A percentile compares a stretch with the other conserved stretches of the same genome.
These are phyloP conservation scores for Caenorhabditis brenneri DNA, from an alignment of 1,140 invertebrate genomes.

Conservation along the genomic window DNA sequence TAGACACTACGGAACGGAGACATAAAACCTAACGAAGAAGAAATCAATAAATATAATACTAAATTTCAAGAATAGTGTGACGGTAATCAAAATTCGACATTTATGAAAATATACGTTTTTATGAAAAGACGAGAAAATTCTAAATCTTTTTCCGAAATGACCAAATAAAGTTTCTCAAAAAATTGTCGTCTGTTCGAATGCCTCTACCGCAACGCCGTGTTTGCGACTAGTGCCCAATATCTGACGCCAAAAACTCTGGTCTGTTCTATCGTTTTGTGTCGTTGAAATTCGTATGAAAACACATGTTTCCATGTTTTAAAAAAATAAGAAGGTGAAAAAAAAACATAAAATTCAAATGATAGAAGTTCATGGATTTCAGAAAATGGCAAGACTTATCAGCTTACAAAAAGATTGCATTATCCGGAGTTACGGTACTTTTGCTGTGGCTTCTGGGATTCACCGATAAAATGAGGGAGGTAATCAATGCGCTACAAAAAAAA, in stretches of 20 bases:
- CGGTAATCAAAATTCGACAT: too few relatives aligned
- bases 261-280: not conserved
- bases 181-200: not conserved
- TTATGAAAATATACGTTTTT: too few relatives aligned
- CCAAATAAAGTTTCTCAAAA: not conserved
- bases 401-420: not conserved
- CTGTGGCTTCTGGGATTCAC: not conserved
- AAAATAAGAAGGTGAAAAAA: not conserved
- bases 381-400: not conserved
- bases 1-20: too few relatives aligned
- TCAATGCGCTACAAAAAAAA: not conserved
- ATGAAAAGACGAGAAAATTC: too few relatives aligned
- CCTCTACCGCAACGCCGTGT: not conserved
- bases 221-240: not conserved
- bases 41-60: too few relatives aligned
- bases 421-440: not conserved
- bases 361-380: not conserved
- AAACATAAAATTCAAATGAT: too few relatives aligned
- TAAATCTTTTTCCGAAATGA: too few relatives aligned
- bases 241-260: not conserved
- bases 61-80: too few relatives aligned
- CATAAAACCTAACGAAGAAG: too few relatives aligned
- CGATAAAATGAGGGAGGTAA: slow-evolving; percentile 4
- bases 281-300: not conserved
- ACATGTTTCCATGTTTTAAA: not conserved